A percentile compares a stretch with the other conserved stretches of the same genome.
Conservation (phyloP, 2,113 vertebrate species). For the Platanista minor region DNA sequence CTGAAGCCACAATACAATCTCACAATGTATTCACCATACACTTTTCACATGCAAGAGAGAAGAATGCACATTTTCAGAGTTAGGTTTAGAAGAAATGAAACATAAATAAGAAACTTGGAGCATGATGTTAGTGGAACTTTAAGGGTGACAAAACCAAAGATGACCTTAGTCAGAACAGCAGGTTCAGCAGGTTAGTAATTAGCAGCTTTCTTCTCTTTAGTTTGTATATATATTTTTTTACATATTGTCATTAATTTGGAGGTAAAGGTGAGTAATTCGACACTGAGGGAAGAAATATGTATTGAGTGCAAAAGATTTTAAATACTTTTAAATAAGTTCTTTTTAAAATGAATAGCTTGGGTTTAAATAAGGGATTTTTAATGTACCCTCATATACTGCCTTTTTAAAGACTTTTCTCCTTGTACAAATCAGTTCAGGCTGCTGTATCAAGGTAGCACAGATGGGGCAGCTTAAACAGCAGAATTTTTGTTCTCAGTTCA, state of each 20-base stretch:
- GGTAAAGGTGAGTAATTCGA: neutral
- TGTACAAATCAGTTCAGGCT: rapidly evolving
- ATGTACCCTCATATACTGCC: rapidly evolving
- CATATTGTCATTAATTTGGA: neutral
- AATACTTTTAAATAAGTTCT: neutral
- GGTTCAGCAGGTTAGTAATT: rapidly evolving
- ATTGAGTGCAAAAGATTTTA: neutral
- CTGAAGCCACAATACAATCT: neutral
- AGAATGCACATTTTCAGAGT: neutral
- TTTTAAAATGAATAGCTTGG: neutral
- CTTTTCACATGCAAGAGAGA: rapidly evolving
- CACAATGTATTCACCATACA: neutral
- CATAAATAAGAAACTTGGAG: neutral
- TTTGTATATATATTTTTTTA: rapidly evolving
- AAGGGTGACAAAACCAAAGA: rapidly evolving
- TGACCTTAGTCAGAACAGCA: rapidly evolving
- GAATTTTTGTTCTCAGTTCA: rapidly evolving
- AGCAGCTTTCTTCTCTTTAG: rapidly evolving
- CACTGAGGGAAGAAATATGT: neutral
- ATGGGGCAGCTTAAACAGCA: neutral
- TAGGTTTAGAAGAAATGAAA: neutral
- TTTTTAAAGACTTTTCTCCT: rapidly evolving
- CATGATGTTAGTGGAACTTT: rapidly evolving
- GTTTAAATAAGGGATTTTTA: neutral
- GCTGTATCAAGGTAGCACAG: rapidly evolving